A percentile compares a stretch with the other conserved stretches of the same genome.
These are phyloP conservation scores for Merops nubicus DNA, from an alignment of 2,113 vertebrate genomes.

Conservation along the genomic window DNA sequence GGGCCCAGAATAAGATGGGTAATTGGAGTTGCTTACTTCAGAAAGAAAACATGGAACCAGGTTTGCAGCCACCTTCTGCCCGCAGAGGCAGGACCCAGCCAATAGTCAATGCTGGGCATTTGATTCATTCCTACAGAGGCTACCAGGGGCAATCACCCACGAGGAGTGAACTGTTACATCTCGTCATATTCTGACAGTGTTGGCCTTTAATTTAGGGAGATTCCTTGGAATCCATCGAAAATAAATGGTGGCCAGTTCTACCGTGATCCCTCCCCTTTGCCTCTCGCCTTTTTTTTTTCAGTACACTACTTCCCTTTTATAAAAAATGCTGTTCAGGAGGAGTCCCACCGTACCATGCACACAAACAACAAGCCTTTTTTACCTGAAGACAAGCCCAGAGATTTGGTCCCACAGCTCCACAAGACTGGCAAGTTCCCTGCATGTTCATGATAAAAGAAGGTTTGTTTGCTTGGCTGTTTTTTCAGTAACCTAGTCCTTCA, in stretches of 20 bases:
- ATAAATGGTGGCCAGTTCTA: rapidly evolving
- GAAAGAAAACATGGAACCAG: background rate
- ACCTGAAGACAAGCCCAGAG: slow-evolving; percentile 99
- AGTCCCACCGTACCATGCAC: background rate
- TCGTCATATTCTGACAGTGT: background rate
- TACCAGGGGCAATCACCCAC: background rate
- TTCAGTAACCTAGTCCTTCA: background rate
- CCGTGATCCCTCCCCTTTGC: background rate
- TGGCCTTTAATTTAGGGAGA: background rate
- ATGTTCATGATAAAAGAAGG: background rate
- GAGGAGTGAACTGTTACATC: background rate
- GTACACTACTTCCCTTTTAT: background rate
- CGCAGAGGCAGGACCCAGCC: background rate
- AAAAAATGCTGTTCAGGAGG: background rate
- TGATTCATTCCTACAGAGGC: background rate
- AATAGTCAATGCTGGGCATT: background rate
- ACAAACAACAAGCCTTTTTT: background rate
- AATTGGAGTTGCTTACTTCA: background rate
- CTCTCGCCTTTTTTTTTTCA: background rate
- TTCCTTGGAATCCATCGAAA: background rate
- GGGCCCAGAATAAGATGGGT: background rate
- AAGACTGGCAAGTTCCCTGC: slow-evolving; percentile 95
- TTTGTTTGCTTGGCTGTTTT: background rate
- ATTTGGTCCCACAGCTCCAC: slow-evolving; percentile 92
- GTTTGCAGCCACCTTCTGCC: background rate